Conservation (phyloP, 2,113 vertebrate species). For the Microtus richardsoni region DNA sequence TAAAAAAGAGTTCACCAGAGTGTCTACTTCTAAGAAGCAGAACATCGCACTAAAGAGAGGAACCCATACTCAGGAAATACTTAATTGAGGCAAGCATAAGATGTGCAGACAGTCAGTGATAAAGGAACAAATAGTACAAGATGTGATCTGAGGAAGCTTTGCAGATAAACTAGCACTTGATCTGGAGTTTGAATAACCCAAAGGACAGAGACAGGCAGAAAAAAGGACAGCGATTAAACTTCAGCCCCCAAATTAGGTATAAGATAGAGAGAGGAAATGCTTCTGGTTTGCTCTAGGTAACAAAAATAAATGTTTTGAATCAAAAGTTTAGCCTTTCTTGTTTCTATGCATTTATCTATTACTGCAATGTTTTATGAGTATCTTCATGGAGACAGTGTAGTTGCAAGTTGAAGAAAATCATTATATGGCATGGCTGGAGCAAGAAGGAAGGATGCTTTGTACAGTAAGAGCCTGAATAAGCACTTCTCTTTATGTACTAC, state of each 20-base stretch:
- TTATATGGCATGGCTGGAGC: neutral
- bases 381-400: neutral
- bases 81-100: neutral
- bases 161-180: neutral
- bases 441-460: neutral
- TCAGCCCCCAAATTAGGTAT: neutral
- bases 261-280: neutral
- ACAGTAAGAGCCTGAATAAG: slow-evolving; percentile 13
- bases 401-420: neutral
- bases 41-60: neutral
- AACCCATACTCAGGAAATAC: neutral
- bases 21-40: neutral
- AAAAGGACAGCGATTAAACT: neutral
- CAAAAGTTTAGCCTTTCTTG: neutral
- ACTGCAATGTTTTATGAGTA: slow-evolving; percentile 21
- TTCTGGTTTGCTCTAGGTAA: neutral
- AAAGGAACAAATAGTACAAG: neutral
- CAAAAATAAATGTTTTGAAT: neutral
- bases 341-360: neutral
- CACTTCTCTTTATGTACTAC: neutral
- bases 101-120: neutral
- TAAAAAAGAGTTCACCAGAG: neutral
- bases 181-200: neutral
- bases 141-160: neutral
- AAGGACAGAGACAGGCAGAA: neutral